Base-by-base conservation (phyloP, 2,797 vertebrate genomes). In the Sebastes taczanowskii region DNA sequence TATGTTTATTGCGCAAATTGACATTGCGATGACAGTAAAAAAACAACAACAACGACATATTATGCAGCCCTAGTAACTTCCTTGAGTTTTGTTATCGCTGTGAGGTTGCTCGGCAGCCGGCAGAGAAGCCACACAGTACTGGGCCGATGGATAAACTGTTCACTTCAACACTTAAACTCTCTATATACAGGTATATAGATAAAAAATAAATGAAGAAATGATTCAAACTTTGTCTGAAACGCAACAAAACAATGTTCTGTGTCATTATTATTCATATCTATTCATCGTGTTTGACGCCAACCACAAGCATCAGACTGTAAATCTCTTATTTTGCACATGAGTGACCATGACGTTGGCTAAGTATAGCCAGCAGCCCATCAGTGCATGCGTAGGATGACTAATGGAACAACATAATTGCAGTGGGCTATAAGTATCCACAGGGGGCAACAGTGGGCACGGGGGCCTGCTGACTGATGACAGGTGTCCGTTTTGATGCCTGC, bases 401-500 rank as follows among this genome's bases (percentile, higher is more conserved):
- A 95, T 87, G 91, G 88, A 92, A 71, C 83, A 64, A 64, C 90
- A 91, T 94, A 92, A 93, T 92, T 91, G 86, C 87, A 78, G 91
- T 87, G 89, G 89, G 87, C 89, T 88, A 86, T 81, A 92, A 90
- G 90, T 85, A 74, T 92, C 83, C 82, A 32, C 89, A 79, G 89
- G 88, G 86, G 90, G 90, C 88, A 87, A 60, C 86, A 74, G 83
- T 81, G 87, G 88, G 83, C 80, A 87, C 71, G 7, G 87, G 88
- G 88, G 85, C 87, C 87, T 89, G 84, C 85, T 80, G 80, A 87
- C 84, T 87, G 89, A 79, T 86, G 88, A 90, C 93, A 94, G 88
- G 92, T 91, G 93, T 91, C 93, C 77, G 29, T 87, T 85, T 80
- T 71, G 59, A 88, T 90, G 92, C 88, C 83, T 87, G 87, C 78